Conservation (phyloP, 2,888 invertebrate genomes). For the Isotomurus palustris region DNA sequence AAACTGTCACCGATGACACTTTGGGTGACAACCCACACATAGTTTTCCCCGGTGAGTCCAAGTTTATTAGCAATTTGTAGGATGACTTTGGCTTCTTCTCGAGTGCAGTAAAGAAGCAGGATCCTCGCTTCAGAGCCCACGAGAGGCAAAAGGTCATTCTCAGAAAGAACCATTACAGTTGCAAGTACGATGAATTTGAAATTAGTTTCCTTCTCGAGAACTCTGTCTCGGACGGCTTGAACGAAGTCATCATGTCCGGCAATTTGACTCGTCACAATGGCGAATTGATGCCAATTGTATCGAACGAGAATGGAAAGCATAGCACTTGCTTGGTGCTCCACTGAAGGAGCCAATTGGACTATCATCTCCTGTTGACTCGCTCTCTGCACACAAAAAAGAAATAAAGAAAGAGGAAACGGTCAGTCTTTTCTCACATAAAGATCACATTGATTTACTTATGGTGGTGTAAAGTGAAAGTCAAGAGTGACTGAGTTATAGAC, state of each 20-base stretch:
- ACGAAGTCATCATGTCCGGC: slow-evolving; percentile 95
- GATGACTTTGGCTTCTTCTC: slow-evolving; percentile 80
- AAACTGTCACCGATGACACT: slow-evolving; percentile 65
- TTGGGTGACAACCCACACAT: slow-evolving; percentile 95
- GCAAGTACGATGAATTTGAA: slow-evolving; percentile 55
- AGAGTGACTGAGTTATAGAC: too few species aligned
- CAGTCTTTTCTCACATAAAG: neutral
- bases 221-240: slow-evolving; percentile 83
- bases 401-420: neutral
- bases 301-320: slow-evolving; percentile 91
- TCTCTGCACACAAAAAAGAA: slow-evolving; percentile 23
- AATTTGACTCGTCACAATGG: slow-evolving; percentile 87
- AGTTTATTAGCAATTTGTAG: slow-evolving; percentile 61
- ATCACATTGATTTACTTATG: neutral
- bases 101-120: slow-evolving; percentile 84
- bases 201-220: slow-evolving; percentile 70
- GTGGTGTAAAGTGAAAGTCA: too few species aligned
- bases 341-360: slow-evolving; percentile 89
- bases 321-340: slow-evolving; percentile 93
- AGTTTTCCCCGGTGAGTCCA: slow-evolving; percentile 82
- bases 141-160: slow-evolving; percentile 69
- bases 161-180: slow-evolving; percentile 74
- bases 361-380: slow-evolving; percentile 72
- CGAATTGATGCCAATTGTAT: slow-evolving; percentile 95
- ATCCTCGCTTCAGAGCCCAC: slow-evolving; percentile 87